Conservation (phyloP, 2,113 vertebrate species). For the Garra rufa region DNA sequence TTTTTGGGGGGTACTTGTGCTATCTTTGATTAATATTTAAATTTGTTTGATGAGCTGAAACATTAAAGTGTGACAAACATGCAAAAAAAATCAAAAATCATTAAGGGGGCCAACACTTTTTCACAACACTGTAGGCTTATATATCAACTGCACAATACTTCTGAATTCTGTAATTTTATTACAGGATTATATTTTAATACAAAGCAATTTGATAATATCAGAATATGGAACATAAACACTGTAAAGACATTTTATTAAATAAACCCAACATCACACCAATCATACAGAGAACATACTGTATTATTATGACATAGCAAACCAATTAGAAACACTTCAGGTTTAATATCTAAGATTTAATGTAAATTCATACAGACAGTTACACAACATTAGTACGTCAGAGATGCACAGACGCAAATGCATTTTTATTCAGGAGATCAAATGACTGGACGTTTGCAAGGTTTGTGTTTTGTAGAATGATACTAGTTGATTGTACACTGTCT, state of each 20-base stretch:
- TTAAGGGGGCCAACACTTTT: too few species aligned
- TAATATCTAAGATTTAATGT: background rate
- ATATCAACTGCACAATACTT: too few species aligned
- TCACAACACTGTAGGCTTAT: too few species aligned
- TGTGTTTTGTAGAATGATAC: background rate
- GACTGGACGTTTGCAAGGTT: background rate
- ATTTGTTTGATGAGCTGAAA: too few species aligned
- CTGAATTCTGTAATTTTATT: too few species aligned
- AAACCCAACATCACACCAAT: background rate
- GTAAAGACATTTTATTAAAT: background rate
- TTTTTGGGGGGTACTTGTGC: too few species aligned
- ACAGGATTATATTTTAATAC: too few species aligned
- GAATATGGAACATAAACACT: background rate
- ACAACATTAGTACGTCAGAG: background rate
- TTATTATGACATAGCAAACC: background rate
- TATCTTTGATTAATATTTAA: too few species aligned
- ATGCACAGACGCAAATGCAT: background rate
- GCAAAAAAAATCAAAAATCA: too few species aligned
- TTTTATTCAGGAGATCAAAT: background rate
- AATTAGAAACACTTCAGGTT: background rate
- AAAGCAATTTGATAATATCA: too few species aligned
- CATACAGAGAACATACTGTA: background rate
- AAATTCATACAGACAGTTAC: background rate
- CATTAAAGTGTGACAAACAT: too few species aligned
- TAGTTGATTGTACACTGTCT: background rate